Percentiles rank a stretch among this genome's conserved stretches.
Evolutionary conservation across 2,113 vertebrate species (phyloP).

Genomic region (Nyctereutes procyonoides): DNA sequence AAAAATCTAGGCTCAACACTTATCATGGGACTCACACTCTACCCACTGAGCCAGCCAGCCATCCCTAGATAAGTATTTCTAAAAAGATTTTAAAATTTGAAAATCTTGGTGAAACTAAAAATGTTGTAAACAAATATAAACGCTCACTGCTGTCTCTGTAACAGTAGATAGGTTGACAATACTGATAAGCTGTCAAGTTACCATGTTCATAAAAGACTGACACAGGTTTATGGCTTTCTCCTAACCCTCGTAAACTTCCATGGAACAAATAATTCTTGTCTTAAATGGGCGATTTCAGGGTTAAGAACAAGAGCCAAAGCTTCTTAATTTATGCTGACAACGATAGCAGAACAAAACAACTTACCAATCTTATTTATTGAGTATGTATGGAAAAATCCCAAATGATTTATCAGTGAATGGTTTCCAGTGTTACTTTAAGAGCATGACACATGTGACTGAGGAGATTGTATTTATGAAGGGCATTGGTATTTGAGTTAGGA

Average conservation of each 20-base stretch:
- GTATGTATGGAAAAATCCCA: neutral
- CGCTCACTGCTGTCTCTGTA: neutral
- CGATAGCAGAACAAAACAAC: neutral
- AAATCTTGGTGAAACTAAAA: neutral
- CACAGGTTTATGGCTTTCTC: neutral
- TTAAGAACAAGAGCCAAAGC: neutral
- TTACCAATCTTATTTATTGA: constrained; percentile 17
- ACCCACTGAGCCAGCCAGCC: neutral
- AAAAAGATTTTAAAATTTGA: neutral
- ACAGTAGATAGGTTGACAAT: neutral
- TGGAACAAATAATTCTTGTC: neutral
- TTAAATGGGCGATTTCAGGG: neutral
- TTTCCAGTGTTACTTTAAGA: neutral
- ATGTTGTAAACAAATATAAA: neutral
- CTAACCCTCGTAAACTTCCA: neutral
- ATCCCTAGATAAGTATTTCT: neutral
- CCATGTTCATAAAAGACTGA: neutral
- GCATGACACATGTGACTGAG: neutral
- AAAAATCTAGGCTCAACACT: no score
- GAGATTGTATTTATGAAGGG: neutral
- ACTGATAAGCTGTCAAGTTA: neutral
- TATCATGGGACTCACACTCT: no score
- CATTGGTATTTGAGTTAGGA: neutral
- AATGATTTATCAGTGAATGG: neutral
- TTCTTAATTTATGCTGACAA: neutral